Evolutionary conservation across 2,888 invertebrate genomes (phyloP).

Genomic region (Tyria jacobaeae): DNA sequence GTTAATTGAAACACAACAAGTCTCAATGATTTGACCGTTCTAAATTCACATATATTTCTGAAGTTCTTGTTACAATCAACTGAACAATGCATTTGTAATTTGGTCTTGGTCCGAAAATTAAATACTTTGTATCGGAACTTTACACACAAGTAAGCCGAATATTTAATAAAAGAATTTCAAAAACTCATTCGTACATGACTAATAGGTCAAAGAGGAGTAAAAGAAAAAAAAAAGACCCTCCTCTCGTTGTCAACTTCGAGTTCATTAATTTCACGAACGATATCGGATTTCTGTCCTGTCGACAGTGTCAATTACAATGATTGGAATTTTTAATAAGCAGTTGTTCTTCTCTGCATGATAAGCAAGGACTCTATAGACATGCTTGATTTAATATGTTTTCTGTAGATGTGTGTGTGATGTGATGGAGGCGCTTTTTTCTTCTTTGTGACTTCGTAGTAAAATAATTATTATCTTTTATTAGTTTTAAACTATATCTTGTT

Average conservation of each 20-base stretch:
- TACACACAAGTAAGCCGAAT: constrained; percentile 8
- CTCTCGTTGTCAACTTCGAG: constrained; percentile 36
- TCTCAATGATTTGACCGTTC: constrained; percentile 1
- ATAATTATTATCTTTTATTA: neutral
- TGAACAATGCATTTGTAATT: constrained; percentile 10
- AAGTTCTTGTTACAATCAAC: neutral
- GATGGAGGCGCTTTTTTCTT: neutral
- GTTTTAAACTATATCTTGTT: neutral
- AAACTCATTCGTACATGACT: constrained; percentile 23
- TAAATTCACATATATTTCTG: neutral
- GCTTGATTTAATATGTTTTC: constrained; percentile 21
- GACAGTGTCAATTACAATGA: constrained; percentile 38
- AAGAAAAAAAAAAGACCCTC: constrained; percentile 33
- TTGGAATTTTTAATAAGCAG: constrained; percentile 48
- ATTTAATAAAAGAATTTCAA: constrained; percentile 21
- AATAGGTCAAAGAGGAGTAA: constrained; percentile 24
- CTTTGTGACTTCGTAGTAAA: neutral
- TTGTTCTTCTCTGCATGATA: constrained; percentile 21
- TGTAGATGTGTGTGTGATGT: neutral
- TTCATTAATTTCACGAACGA: constrained; percentile 51
- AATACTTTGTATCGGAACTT: constrained; percentile 9
- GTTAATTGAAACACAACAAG: neutral
- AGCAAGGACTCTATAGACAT: constrained; percentile 27
- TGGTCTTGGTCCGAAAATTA: neutral
- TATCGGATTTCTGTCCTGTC: constrained; percentile 45